Evolutionary conservation across 2,113 vertebrate genomes (phyloP), one percentile per base, ranked within the genome.

Genomic region (Tretioscincus oriximinensis): DNA sequence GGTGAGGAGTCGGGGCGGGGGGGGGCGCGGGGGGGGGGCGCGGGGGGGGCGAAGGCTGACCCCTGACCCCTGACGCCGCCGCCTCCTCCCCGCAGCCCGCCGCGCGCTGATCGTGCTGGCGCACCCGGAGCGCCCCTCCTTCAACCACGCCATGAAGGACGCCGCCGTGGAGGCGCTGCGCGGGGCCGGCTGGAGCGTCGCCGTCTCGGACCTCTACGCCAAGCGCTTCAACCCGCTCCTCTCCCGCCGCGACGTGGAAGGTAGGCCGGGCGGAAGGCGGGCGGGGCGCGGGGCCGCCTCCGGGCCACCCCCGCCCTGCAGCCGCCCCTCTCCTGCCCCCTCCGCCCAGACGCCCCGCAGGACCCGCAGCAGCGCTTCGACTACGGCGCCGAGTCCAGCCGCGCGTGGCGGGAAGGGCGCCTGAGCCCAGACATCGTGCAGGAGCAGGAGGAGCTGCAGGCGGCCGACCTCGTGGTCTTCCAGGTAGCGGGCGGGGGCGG

Each of bases 381-480:
- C 51, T 96, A 96, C 11, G 3, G 78, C 1, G 76, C 65, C 0
- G 96, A 97, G 79, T 78, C 92, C 4, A 70, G 54, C 65, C 75
- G 85, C 16, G 95, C 96, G 0, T 96, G 95, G 90, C 90, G 95
- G 74, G 93, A 95, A 28, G 95, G 93, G 4, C 87, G 89, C 12
- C 92, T 96, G 61, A 94, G 90, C 75, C 75, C 84, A 0, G 96
- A 97, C 77, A 94, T 97, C 54, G 90, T 87, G 1, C 90, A 91
- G 2, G 96, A 96, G 72, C 95, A 97, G 58, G 86, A 90, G 35
- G 96, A 97, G 88, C 79, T 96, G 77, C 87, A 81, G 31, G 88
- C 93, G 26, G 95, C 96, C 1, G 95, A 97, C 35, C 91, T 97
- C 0, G 82, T 96, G 80, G 94, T 97, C 80, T 97, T 97, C 83